Evolutionary conservation across 2,888 invertebrate species (phyloP), one percentile per base, ranked within the genome.

Genomic region (Cataglyphis cursor): DNA sequence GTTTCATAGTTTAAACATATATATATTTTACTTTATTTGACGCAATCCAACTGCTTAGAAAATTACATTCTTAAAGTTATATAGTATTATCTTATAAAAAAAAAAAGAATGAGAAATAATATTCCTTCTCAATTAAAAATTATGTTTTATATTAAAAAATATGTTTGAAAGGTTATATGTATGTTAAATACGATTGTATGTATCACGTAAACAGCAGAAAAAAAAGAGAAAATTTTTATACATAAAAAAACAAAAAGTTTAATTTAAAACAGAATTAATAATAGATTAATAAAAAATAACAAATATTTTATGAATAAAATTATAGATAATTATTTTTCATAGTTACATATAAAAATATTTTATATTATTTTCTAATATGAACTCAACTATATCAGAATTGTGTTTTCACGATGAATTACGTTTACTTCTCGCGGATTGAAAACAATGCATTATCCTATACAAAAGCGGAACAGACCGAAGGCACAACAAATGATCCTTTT

Each of bases 401-500:
- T 1, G 10, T 5, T 44, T 18, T 59, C 4, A 24, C 12, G 35
- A 18, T 24, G 44, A 59, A 70, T 70, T 59, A 48, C 35, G 5
- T 70, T 61, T 31, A 4, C n/a, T 70, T 57, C 10, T 8, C 35
- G 4, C 24, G 35, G n/a, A 41, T 57, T 10, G 44, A 59, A 59
- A 57, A 70, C 44, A 70, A 59, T 80, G 31, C 59, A 81, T 83
- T 59, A 59, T 24, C 15, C 70, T 59, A 51, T 35, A 72, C 72
- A 76, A 81, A 75, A 21, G 62, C 51, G 78, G 24, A 64, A 75
- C 72, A 74, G 41, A 68, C 48, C 51, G 21, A 82, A 38, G 65
- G 59, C 54, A 62, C 28, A 78, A 44, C 15, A 54, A 35, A 21
- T 41, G 73, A 85, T 85, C 85, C 85, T 85, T 89, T 87, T 85